Percentiles rank a stretch among this genome's conserved stretches.
Evolutionary conservation across 2,888 invertebrate species (phyloP).

Genomic region (Drosophila villosipedis): DNA sequence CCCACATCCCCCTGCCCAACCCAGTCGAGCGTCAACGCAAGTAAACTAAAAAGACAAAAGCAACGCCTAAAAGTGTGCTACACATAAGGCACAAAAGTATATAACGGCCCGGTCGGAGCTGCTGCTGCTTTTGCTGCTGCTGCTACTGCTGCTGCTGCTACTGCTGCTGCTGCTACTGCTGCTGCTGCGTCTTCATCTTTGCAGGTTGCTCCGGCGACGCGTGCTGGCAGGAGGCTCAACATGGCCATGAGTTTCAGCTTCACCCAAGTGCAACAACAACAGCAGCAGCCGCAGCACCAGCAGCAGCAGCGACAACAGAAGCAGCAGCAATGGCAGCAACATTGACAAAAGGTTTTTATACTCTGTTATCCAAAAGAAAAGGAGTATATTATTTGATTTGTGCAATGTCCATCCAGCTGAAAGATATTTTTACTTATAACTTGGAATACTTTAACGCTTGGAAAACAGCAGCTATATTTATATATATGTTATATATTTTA

Average conservation of each 20-base stretch:
- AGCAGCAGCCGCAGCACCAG: conserved; percentile 22
- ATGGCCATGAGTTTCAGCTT: conserved; percentile 56
- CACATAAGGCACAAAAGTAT: conserved; percentile 71
- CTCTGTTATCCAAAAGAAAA: background rate
- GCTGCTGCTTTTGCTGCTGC: conserved; percentile 24
- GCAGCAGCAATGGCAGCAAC: conserved; percentile 25
- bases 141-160: conserved; percentile 52
- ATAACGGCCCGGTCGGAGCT: conserved; percentile 58
- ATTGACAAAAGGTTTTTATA: conserved; percentile 58
- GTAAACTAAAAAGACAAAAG: conserved; percentile 76
- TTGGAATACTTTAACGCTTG: background rate
- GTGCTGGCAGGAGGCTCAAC: conserved; percentile 51
- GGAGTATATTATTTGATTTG: background rate
- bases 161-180: conserved; percentile 35
- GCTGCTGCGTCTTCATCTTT: conserved; percentile 68
- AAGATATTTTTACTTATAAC: too few relatives aligned
- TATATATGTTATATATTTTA: background rate
- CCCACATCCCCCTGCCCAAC: background rate
- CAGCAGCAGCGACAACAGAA: conserved; percentile 13
- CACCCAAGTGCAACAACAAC: conserved; percentile 73
- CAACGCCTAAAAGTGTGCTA: conserved; percentile 76
- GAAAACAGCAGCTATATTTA: background rate
- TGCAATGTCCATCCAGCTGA: too few relatives aligned
- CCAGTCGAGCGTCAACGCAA: conserved; percentile 32
- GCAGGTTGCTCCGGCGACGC: conserved; percentile 47